Conservation (phyloP, 2,888 invertebrate genomes). For the Congeria kusceri region DNA sequence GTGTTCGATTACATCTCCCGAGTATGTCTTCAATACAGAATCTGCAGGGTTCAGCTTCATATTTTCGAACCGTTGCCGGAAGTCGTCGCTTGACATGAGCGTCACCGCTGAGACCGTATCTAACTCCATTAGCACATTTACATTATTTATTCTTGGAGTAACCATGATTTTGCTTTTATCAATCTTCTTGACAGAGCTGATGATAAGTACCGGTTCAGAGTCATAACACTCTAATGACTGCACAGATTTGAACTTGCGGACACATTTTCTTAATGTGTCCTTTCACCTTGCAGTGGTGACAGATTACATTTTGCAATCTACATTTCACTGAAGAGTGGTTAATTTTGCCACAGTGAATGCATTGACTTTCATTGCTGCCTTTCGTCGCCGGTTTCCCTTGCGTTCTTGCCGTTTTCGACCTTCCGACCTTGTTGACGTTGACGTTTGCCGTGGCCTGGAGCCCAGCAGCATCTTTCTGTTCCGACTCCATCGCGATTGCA, state of each 20-base stretch:
- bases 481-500: slow-evolving; percentile 52
- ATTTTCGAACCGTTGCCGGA: slow-evolving; percentile 16
- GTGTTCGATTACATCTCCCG: neutral
- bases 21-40: too few species aligned
- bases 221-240: neutral
- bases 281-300: neutral
- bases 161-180: neutral
- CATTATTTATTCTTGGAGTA: slow-evolving; percentile 13
- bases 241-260: neutral
- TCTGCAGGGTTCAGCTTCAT: neutral
- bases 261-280: neutral
- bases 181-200: neutral
- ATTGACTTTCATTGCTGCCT: neutral
- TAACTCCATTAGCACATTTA: slow-evolving; percentile 33
- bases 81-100: slow-evolving; percentile 18
- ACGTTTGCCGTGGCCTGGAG: slow-evolving; percentile 11
- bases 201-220: too few species aligned
- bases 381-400: neutral
- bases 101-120: slow-evolving; percentile 47
- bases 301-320: neutral
- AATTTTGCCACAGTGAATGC: slow-evolving; percentile 9
- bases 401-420: neutral
- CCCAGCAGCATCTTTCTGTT: slow-evolving; percentile 22
- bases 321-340: slow-evolving; percentile 1
- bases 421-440: neutral